These are phyloP conservation scores for Alligator mississippiensis DNA, from an alignment of 2,113 vertebrate species.

Conservation along the genomic window DNA sequence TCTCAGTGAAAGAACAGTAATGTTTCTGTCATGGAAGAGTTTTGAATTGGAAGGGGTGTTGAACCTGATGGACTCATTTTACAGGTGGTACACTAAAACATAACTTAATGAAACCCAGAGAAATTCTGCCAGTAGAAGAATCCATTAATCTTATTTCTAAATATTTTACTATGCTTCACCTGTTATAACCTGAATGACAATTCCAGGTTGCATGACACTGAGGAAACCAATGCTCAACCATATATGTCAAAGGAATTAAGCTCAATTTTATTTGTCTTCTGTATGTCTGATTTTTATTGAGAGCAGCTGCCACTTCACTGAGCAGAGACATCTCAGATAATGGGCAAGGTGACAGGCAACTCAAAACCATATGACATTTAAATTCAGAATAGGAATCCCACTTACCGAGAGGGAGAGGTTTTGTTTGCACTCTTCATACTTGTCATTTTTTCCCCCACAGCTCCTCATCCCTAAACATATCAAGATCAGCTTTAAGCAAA, in stretches of 20 bases:
- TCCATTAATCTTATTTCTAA: neutral
- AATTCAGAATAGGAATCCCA: slow-evolving; percentile 31
- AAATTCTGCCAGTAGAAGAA: neutral
- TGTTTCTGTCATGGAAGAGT: neutral
- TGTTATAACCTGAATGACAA: neutral
- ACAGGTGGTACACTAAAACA: neutral
- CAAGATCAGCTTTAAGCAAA: neutral
- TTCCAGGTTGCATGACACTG: neutral
- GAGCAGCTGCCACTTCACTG: slow-evolving; percentile 50
- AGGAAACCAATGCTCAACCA: slow-evolving; percentile 33
- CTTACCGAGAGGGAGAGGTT: slow-evolving; percentile 20
- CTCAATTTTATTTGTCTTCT: neutral
- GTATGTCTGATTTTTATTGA: slow-evolving; percentile 27
- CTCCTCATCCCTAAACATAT: neutral
- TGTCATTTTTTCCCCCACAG: neutral
- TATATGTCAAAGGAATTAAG: neutral
- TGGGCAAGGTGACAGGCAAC: slow-evolving; percentile 23
- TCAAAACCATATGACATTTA: slow-evolving; percentile 7
- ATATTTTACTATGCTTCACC: neutral
- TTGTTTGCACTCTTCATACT: neutral
- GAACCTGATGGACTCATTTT: neutral
- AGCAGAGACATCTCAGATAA: slow-evolving; percentile 37
- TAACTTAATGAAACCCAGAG: neutral
- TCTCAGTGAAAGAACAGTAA: neutral
- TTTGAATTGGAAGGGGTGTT: neutral